Evolutionary conservation across 2,888 invertebrate species (phyloP).

Genomic region (Lepidocyrtinus sp.): DNA sequence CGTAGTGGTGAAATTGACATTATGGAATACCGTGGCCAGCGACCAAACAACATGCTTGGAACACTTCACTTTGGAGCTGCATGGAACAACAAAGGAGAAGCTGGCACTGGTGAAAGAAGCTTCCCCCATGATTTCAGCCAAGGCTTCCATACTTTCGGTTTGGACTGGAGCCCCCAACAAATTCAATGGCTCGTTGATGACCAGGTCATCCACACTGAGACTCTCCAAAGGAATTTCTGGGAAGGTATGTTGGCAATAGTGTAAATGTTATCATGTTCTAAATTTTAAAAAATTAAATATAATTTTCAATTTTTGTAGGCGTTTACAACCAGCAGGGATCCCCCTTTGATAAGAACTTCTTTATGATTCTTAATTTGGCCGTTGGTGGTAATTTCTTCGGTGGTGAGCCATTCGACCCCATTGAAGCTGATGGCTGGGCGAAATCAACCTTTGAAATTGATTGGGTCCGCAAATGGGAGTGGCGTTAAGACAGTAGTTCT

Average conservation of each 20-base stretch:
- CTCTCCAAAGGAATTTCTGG: constrained; percentile 56
- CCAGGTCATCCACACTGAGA: constrained; percentile 46
- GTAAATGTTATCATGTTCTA: too few relatives aligned
- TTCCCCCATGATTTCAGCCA: constrained; percentile 56
- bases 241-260: too few relatives aligned
- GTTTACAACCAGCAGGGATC: constrained; percentile 54
- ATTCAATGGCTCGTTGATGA: constrained; percentile 63
- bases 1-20: constrained; percentile 63
- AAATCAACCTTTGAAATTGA: constrained; percentile 63
- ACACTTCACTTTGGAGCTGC: constrained; percentile 61
- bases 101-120: constrained; percentile 42
- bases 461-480: constrained; percentile 54
- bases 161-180: constrained; percentile 56
- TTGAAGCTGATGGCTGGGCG: constrained; percentile 59
- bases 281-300: too few relatives aligned
- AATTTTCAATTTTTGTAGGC: too few relatives aligned
- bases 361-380: constrained; percentile 63
- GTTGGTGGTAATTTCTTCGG: constrained; percentile 65
- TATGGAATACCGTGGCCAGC: constrained; percentile 63
- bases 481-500: constrained; percentile 42
- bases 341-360: constrained; percentile 63
- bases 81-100: constrained; percentile 53
- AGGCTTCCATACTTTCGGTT: constrained; percentile 57
- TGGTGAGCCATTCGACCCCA: constrained; percentile 55
- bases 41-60: constrained; percentile 53